These are phyloP conservation scores for Ptilonorhynchus violaceus DNA, from an alignment of 2,113 vertebrate genomes.

Conservation along the genomic window DNA sequence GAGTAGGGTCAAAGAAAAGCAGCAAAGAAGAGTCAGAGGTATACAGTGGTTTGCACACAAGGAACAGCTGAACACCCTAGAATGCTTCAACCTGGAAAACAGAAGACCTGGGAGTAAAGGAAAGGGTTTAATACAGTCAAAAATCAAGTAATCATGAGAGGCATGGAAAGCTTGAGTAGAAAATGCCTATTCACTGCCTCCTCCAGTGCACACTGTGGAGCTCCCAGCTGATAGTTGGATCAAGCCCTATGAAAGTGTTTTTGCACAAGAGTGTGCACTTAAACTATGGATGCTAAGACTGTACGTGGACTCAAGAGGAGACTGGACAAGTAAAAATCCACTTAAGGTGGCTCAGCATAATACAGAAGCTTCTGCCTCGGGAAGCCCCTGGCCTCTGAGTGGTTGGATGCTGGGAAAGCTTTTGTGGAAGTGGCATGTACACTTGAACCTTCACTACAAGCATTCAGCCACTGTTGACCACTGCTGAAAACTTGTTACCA, in stretches of 20 bases:
- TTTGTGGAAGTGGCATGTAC: neutral
- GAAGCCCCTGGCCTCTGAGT: neutral
- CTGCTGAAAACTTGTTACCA: neutral
- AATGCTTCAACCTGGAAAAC: neutral
- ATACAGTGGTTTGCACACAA: neutral
- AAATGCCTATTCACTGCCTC: neutral
- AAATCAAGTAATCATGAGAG: neutral
- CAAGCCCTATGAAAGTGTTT: neutral
- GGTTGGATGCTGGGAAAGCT: neutral
- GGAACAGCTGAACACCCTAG: neutral
- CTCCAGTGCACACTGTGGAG: neutral
- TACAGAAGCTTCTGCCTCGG: neutral
- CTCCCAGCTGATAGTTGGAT: fast-evolving
- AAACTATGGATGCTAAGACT: neutral
- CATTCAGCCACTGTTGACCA: neutral
- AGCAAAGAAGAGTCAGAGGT: neutral
- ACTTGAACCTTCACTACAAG: neutral
- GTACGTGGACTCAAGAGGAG: fast-evolving
- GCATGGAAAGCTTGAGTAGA: neutral
- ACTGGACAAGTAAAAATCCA: neutral
- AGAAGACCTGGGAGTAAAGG: neutral
- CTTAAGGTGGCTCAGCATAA: neutral
- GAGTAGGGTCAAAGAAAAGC: neutral
- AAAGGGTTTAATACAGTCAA: neutral
- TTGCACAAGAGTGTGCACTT: neutral